Evolutionary conservation across 2,888 invertebrate genomes (phyloP).

Genomic region (Hanleya hanleyi): DNA sequence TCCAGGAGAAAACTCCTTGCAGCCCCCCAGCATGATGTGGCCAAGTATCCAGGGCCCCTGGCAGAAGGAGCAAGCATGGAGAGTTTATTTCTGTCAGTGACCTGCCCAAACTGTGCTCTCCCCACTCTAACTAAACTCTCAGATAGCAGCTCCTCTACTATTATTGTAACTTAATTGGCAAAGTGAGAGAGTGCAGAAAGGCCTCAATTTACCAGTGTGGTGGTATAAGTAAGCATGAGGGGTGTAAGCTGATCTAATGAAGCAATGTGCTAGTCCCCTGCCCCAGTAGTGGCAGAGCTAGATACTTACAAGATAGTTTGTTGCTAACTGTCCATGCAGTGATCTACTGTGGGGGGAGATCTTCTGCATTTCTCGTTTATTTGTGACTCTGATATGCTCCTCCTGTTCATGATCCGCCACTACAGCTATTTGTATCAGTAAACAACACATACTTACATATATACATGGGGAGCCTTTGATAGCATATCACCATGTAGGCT

Average conservation of each 20-base stretch:
- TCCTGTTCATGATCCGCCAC: not conserved
- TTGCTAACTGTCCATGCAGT: too few species aligned
- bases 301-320: too few species aligned
- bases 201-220: conserved; percentile 3
- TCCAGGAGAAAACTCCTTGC: too few species aligned
- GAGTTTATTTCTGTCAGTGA: conserved; percentile 3
- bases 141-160: conserved; percentile 6
- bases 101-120: not conserved
- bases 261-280: not conserved
- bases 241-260: not conserved
- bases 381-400: too few species aligned
- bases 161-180: conserved; percentile 10
- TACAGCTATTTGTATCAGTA: not conserved
- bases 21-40: too few species aligned
- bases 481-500: too few species aligned
- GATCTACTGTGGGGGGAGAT: too few species aligned
- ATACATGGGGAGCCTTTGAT: too few species aligned
- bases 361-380: too few species aligned
- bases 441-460: not conserved
- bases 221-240: not conserved
- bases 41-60: too few species aligned
- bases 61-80: not conserved
- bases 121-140: conserved; percentile 10
- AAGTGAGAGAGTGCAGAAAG: conserved; percentile 12
- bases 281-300: too few species aligned